phyloP scores from a whole-genome alignment of 1,140 invertebrate species.

The Mactra quadrangularis region DNA sequence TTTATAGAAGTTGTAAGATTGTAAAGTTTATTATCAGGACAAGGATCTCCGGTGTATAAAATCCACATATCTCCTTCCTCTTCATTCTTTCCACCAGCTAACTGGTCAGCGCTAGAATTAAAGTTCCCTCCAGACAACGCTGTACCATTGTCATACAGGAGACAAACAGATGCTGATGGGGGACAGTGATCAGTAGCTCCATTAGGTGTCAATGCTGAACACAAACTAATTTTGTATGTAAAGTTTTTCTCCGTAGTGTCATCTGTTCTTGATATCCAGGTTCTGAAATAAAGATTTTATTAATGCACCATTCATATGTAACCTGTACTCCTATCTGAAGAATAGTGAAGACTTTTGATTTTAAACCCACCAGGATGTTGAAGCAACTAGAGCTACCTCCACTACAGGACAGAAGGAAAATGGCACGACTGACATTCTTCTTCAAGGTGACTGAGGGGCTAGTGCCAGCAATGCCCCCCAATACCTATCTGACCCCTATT shows the following conservation, averaged over 20 bases:
- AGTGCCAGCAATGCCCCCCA: too few species aligned
- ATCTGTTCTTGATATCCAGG: slow-evolving; percentile 46
- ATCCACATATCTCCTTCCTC: slow-evolving; percentile 65
- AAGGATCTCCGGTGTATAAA: slow-evolving; percentile 65
- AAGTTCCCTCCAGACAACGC: slow-evolving; percentile 66
- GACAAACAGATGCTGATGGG: slow-evolving; percentile 64
- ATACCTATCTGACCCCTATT: too few species aligned
- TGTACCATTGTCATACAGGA: slow-evolving; percentile 47
- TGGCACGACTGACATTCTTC: too few species aligned
- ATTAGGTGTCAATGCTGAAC: slow-evolving; percentile 43
- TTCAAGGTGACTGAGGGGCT: too few species aligned
- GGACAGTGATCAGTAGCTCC: slow-evolving; percentile 30
- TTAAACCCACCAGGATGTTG: neutral
- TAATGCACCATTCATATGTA: neutral
- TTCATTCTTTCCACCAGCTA: slow-evolving; percentile 38
- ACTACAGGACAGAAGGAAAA: too few species aligned
- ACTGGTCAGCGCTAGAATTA: neutral
- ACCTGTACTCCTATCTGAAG: neutral
- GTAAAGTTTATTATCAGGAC: slow-evolving; percentile 56
- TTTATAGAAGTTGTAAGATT: slow-evolving; percentile 72
- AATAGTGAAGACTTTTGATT: neutral
- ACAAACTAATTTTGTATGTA: slow-evolving; percentile 71
- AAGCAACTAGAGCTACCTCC: too few species aligned
- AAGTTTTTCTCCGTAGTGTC: slow-evolving; percentile 60
- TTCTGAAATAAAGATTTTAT: neutral